Conservation (phyloP, 2,797 vertebrate genomes). For the Florisuga fusca region DNA sequence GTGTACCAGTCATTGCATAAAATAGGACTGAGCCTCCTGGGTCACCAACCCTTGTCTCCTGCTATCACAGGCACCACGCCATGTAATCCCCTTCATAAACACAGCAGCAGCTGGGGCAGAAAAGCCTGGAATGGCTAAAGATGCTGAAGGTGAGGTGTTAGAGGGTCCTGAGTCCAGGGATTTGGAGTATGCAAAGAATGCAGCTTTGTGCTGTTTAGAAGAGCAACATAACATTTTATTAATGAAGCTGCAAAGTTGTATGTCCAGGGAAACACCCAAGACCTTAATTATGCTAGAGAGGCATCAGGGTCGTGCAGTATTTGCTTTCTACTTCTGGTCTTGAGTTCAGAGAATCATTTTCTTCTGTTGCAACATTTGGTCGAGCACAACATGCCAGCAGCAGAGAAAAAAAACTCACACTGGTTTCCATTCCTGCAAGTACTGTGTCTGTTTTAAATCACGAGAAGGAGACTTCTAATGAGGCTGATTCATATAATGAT, state of each 20-base stretch:
- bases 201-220: not conserved
- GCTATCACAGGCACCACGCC: conserved; percentile 24
- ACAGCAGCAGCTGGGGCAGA: conserved; percentile 44
- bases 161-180: conserved; percentile 18
- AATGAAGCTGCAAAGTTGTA: conserved; percentile 6
- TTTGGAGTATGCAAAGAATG: conserved; percentile 49
- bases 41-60: not conserved
- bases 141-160: conserved; percentile 46
- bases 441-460: conserved; percentile 70
- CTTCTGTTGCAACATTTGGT: conserved; percentile 50
- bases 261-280: conserved; percentile 33
- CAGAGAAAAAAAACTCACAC: not conserved
- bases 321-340: conserved; percentile 51
- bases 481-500: conserved; percentile 73
- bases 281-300: conserved; percentile 28
- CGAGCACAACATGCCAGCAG: conserved; percentile 24
- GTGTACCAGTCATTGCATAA: not conserved
- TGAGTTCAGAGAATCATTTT: conserved; percentile 50
- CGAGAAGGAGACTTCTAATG: conserved; percentile 60
- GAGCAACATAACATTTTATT: not conserved
- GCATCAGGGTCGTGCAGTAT: not conserved
- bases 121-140: conserved; percentile 10
- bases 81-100: conserved; percentile 52
- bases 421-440: conserved; percentile 49
- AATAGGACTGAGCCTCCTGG: not conserved